Evolutionary conservation across 1,140 invertebrate species (phyloP), one percentile per base, ranked within the genome.

Genomic region (Littorina saxatilis): DNA sequence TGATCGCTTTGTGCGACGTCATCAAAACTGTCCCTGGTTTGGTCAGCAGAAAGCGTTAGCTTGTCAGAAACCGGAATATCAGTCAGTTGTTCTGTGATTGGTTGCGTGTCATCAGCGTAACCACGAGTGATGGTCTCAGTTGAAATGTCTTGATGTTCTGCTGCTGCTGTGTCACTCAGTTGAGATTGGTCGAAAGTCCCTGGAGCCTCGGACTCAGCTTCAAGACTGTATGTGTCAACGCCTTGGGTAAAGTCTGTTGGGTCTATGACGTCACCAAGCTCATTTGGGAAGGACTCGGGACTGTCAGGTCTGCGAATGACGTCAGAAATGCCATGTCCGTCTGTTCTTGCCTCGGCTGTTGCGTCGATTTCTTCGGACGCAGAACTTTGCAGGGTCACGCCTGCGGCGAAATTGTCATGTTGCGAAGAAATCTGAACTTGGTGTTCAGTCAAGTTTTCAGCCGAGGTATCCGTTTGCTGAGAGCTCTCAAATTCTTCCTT

Each of bases 221-320:
- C 43, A 17, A 47, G 43, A 47, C 7, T 47, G 7, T 47, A 17
- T 63, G n/a, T 32, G 37, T 72, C 37, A 20, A 4, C 15, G 20
- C 4, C 0, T 23, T 5, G 17, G 27, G n/a, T 7, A 13, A 15
- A 13, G n/a, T 72, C 23, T 15, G 15, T 9, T 47, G 29, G 20
- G 5, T 27, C 9, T 4, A 1, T 70, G 66, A 37, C 29, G 37
- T 40, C 43, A 35, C 11, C 73, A 75, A 75, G 73, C 73, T 75
- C 73, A 52, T 5, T 4, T 13, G 40, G 73, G 73, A 75, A 75
- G 73, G 76, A 63, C 32, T 78, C 76, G 63, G 76, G 37, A 55
- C 58, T 61, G 52, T 78, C 58, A 78, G 76, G 37, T 63, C 58
- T 61, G 50, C 15, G 9, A 4, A 23, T 40, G 37, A 55, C 52